These are phyloP conservation scores for Metridium senile DNA, from an alignment of 92 coral and sea anemone species.

Conservation along the genomic window DNA sequence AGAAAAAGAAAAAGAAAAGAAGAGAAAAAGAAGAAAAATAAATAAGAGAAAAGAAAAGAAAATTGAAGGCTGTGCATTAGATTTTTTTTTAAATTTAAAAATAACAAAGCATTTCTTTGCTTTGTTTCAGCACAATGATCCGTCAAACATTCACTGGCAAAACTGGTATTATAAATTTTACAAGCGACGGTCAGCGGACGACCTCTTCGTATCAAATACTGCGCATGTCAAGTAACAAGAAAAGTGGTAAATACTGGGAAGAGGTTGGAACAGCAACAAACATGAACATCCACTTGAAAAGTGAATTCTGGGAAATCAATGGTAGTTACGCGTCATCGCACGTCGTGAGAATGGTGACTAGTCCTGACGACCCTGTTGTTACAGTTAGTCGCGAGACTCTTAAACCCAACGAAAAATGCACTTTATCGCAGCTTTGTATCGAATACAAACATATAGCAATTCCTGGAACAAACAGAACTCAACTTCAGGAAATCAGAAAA, in stretches of 20 bases:
- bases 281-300: constrained; percentile 20
- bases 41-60: no score
- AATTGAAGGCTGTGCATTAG: no score
- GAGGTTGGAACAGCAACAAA: constrained; percentile 50
- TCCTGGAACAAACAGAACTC: constrained; percentile 18
- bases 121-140: constrained; percentile 24
- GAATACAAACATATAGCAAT: constrained; percentile 22
- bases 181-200: constrained; percentile 44
- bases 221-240: constrained; percentile 14
- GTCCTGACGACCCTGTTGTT: constrained; percentile 63
- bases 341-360: constrained; percentile 54
- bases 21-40: no score
- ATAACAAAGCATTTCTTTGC: not conserved
- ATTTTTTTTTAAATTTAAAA: no score
- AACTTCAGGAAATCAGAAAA: constrained; percentile 29
- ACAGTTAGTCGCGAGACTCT: constrained; percentile 36
- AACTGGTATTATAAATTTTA: constrained; percentile 52
- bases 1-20: no score
- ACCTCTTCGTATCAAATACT: constrained; percentile 49
- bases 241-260: constrained; percentile 38
- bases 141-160: constrained; percentile 40
- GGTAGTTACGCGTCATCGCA: constrained; percentile 6
- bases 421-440: constrained; percentile 55
- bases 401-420: constrained; percentile 43
- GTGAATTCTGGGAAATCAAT: constrained; percentile 52